Conservation (phyloP, 2,888 invertebrate species). For the Sisyra terminalis region DNA sequence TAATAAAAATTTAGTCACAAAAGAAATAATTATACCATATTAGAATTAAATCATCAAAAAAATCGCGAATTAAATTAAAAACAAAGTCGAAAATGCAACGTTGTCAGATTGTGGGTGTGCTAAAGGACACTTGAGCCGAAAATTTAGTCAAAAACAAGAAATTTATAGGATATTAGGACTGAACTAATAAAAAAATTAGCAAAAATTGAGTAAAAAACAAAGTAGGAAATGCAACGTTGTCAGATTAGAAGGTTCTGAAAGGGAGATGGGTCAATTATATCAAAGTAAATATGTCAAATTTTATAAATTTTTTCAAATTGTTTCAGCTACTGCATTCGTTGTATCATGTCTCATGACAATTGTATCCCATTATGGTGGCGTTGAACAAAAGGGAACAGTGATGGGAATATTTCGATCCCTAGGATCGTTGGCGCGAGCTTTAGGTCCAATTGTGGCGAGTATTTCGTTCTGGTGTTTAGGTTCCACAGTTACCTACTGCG, state of each 20-base stretch:
- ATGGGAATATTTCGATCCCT: slow-evolving; percentile 89
- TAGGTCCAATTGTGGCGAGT: slow-evolving; percentile 81
- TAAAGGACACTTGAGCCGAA: too few relatives aligned
- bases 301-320: slow-evolving; percentile 16
- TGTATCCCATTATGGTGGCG: slow-evolving; percentile 68
- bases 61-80: too few relatives aligned
- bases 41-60: too few relatives aligned
- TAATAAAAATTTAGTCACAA: too few relatives aligned
- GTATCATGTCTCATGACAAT: slow-evolving; percentile 91
- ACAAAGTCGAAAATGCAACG: too few relatives aligned
- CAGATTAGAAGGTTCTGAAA: too few relatives aligned
- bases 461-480: slow-evolving; percentile 87
- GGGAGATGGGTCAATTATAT: slow-evolving; percentile 7
- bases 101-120: too few relatives aligned
- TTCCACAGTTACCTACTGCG: slow-evolving; percentile 61
- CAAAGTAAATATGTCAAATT: slow-evolving; percentile 5
- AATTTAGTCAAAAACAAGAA: too few relatives aligned
- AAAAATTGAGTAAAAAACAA: too few relatives aligned
- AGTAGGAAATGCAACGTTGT: too few relatives aligned
- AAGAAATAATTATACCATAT: too few relatives aligned
- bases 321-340: slow-evolving; percentile 84
- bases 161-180: too few relatives aligned
- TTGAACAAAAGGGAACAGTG: slow-evolving; percentile 77
- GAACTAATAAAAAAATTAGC: slow-evolving; percentile 5
- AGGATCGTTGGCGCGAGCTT: slow-evolving; percentile 82